Evolutionary conservation across 92 coral and sea anemone species (phyloP), one percentile per base, ranked within the genome.

Genomic region (Epizoanthus fatuus): DNA sequence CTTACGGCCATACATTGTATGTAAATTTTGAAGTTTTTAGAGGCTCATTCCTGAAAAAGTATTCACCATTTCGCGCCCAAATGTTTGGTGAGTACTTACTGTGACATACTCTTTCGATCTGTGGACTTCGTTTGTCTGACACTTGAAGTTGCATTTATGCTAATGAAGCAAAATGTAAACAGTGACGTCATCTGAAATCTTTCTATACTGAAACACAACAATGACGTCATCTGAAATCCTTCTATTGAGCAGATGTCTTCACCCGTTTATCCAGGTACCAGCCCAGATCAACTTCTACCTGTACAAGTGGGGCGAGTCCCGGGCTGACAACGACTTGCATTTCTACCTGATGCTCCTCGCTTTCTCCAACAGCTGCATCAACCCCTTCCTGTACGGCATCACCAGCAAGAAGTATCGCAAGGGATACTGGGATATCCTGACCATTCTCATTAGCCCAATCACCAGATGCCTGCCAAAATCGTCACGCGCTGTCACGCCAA

Each of bases 321-420:
- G 88, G 3, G 80, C 84, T 51, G 73, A 69, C 37, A 69, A 87
- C 15, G 69, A 87, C 32, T 52, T 84, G 69, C 91, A 88, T 80
- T 74, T 81, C 69, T 79, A 86, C 73, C 68, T 86, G 55, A 81
- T 84, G 45, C 40, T 91, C 7, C 83, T 92, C 38, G 95, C 84
- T 14, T 85, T 92, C 71, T 62, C 83, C 70, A 92, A 91, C 89
- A 80, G 88, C 53, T 92, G 93, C 71, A 75, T 89, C 72, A 92
- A 92, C 66, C 95, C 95, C 2, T 69, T 89, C 62, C 77, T 92
- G 52, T 92, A 92, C 59, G 95, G 89, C 10, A 54, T 92, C 49
- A 85, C 95, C 51, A 90, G 89, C 54, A 77, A 79, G 38, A 88
- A 92, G 80, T 89, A 86, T 63, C 92, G 95, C 19, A 92, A 89